Base-by-base conservation (phyloP, 1,140 invertebrate species). In the Eriosoma lanigerum region DNA sequence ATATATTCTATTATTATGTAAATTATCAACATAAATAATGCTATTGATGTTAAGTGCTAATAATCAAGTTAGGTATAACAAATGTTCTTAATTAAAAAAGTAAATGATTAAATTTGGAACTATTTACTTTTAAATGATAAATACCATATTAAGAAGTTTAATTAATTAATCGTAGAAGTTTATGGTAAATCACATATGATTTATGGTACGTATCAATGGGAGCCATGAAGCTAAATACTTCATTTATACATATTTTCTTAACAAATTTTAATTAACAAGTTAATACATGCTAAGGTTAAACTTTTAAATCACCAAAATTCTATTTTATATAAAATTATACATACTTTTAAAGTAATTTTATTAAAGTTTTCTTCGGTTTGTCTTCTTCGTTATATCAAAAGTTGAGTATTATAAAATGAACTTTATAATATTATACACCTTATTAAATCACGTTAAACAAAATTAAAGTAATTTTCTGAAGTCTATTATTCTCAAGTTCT, bases 181-280 rank as follows among this genome's bases (percentile, higher is more conserved):
- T 1, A n/a, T 46, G 3, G 5, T 66, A 44, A 66, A 46, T 66
- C 62, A 21, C 2, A 64, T n/a, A 38, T 64, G 32, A 64, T 64
- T 29, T 15, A 60, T n/a, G n/a, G n/a, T 60, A 29, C 19, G 3
- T 66, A 46, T 26, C 17, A 50, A 70, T 70, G 24, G 21, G 26
- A 70, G 21, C 15, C 46, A 24, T 21, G 13, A 48, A 48, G 21
- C 21, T 21, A 70, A 48, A 70, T 13, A 5, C 21, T 68, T 68
- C 13, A 48, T 68, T 70, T 26, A 24, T 48, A 8, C 44, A 72
- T 29, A 50, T 72, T 72, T 72, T 50, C 9, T 26, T 17, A 19
- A 52, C 46, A 52, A 72, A 72, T 72, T 72, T 50, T 19, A 52
- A 72, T 29, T 72, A 10, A 50, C 68, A 10, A 50, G 46, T 72